Conservation (phyloP, 2,797 vertebrate species). For the Eospalax fontanierii region DNA sequence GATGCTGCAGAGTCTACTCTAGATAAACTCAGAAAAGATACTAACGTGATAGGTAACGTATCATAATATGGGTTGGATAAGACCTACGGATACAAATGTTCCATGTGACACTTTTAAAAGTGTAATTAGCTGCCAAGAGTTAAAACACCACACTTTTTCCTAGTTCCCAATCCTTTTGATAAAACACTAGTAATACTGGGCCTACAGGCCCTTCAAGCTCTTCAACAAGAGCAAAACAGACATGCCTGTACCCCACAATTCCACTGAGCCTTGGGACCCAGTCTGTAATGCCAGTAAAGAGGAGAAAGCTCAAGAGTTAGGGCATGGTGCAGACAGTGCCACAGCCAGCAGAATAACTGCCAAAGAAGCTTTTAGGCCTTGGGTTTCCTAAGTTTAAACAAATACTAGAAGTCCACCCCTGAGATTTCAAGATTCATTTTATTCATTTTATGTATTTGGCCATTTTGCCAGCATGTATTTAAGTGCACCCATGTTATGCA, state of each 20-base stretch:
- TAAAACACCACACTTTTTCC: constrained; percentile 5
- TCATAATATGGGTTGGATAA: not conserved
- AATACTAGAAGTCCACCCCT: not conserved
- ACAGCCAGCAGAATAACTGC: not conserved
- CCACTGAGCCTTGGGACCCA: not conserved
- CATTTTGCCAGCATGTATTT: not conserved
- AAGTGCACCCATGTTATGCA: no score
- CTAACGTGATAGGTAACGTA: not conserved
- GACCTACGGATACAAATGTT: not conserved
- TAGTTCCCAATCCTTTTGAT: constrained; percentile 10
- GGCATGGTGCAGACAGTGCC: not conserved
- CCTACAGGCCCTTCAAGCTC: no score
- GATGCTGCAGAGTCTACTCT: constrained; percentile 15
- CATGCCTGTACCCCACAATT: not conserved
- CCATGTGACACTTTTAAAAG: not conserved
- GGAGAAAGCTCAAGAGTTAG: not conserved
- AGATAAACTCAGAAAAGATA: constrained; percentile 3
- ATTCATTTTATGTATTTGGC: no score
- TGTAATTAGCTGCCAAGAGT: not conserved
- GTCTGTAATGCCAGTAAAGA: no score
- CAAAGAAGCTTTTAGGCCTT: not conserved
- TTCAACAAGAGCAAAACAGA: not conserved
- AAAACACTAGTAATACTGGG: constrained; percentile 22
- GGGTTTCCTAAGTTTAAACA: not conserved
- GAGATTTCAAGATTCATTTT: not conserved